Percentiles rank a stretch among this genome's conserved stretches.
phyloP scores from a whole-genome alignment of 2,888 invertebrate genomes.

The Julus scandinavius region DNA sequence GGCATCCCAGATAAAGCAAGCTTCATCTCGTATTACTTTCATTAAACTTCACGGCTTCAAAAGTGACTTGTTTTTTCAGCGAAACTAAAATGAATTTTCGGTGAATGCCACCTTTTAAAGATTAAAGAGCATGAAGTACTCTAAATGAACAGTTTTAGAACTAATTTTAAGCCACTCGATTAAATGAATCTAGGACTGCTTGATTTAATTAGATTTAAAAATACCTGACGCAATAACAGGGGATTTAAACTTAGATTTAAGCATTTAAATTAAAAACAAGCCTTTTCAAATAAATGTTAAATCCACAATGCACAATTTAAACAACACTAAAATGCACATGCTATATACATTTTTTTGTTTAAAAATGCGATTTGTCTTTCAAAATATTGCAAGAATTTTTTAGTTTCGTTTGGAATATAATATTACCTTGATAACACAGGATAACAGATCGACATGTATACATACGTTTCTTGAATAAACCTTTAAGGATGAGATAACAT shows the following conservation, averaged over 20 bases:
- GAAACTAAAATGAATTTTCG: slow-evolving; percentile 28
- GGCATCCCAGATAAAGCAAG: slow-evolving; percentile 14
- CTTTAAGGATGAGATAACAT: too few relatives aligned
- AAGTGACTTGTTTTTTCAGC: slow-evolving; percentile 5
- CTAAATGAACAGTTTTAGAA: background rate
- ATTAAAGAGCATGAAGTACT: background rate
- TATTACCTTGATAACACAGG: too few relatives aligned
- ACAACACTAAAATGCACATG: too few relatives aligned
- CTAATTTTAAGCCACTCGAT: background rate
- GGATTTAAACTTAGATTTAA: background rate
- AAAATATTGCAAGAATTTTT: too few relatives aligned
- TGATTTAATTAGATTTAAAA: background rate
- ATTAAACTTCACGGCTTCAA: slow-evolving; percentile 19
- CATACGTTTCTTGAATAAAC: too few relatives aligned
- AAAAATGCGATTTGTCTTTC: too few relatives aligned
- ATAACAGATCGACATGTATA: too few relatives aligned
- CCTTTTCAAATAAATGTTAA: too few relatives aligned
- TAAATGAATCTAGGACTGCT: background rate
- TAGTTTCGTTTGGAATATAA: too few relatives aligned
- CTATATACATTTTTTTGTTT: too few relatives aligned
- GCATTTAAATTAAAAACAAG: too few relatives aligned
- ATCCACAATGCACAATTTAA: too few relatives aligned
- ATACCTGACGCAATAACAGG: background rate
- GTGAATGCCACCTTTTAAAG: slow-evolving; percentile 3
- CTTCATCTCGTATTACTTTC: slow-evolving; percentile 32